Base-by-base conservation (phyloP, 2,797 vertebrate genomes). In the Pipistrellus kuhlii region DNA sequence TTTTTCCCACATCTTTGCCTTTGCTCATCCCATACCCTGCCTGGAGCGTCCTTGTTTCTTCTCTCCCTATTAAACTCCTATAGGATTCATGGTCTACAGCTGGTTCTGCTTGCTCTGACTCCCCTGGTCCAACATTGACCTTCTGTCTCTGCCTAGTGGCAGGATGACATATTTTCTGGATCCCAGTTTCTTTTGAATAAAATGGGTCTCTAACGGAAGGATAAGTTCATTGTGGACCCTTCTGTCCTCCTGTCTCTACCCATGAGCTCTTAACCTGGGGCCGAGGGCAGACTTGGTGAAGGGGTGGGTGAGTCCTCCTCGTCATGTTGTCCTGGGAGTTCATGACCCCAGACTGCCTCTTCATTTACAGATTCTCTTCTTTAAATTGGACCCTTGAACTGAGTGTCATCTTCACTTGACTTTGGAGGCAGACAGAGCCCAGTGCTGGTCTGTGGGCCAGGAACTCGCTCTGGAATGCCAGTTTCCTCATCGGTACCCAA, bases 381-480 rank as follows among this genome's bases (percentile, higher is more conserved):
- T 10, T 41, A 12, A 57, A 11, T 15, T 15, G 53, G 62, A 30
- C 11, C 41, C 84, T 64, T 11, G 23, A 11, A 46, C 13, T 14
- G 10, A 72, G 48, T 17, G 15, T 27, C 25, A 35, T 6, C 10
- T 55, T 38, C 3, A 10, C 20, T 90, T 14, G 20, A 21, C 8
- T 55, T 51, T 48, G 87, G 72, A 89, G 18, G 41, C 53, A 62
- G 85, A 25, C 25, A 55, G 46, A 71, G 66, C 17, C 41, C 25
- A 46, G 0, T n/a, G 12, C 48, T 41, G 25, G 46, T 30, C 17
- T 30, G 11, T 30, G 15, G 53, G 27, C n/a, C 20, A n/a, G 53
- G n/a, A 2, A 4, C 17, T 80, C 1, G 8, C 30, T 68, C n/a
- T 23, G 46, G 35, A 9, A 51, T 0, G 0, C 41, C 51, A 44